These are phyloP conservation scores for Kryptopterus vitreolus DNA, from an alignment of 2,797 vertebrate species.

Conservation along the genomic window DNA sequence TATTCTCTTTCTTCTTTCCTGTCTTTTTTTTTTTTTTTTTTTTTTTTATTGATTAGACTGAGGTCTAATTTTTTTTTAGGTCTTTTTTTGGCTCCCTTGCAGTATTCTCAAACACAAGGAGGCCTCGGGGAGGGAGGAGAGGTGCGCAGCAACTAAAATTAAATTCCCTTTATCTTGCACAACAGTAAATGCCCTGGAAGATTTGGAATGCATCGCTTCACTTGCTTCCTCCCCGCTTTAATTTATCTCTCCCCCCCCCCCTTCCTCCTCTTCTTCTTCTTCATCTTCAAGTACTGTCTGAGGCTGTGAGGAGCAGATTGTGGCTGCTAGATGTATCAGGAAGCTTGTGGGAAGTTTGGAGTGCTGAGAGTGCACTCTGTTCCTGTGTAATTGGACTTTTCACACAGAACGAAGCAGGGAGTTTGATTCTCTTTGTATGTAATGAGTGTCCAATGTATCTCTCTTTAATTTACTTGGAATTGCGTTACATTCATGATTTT, in stretches of 20 bases:
- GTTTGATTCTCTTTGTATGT: slow-evolving; percentile 10
- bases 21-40: not conserved
- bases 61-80: not conserved
- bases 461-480: not conserved
- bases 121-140: slow-evolving; percentile 12
- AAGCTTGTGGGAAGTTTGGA: slow-evolving; percentile 9
- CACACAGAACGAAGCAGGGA: not conserved
- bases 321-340: slow-evolving; percentile 16
- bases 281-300: not conserved
- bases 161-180: slow-evolving; percentile 13
- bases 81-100: not conserved
- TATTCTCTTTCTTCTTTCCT: slow-evolving; percentile 32
- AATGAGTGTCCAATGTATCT: not conserved
- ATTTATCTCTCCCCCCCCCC: not conserved
- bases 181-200: slow-evolving; percentile 7
- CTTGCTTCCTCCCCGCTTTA: not conserved
- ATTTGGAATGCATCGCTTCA: not conserved
- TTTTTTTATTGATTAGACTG: slow-evolving; percentile 19
- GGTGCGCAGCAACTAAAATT: slow-evolving; percentile 3
- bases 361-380: slow-evolving; percentile 1
- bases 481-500: no score
- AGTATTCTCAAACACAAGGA: slow-evolving; percentile 5
- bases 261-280: not conserved
- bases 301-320: slow-evolving; percentile 1
- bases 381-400: slow-evolving; percentile 19